phyloP scores from a whole-genome alignment of 2,113 vertebrate species.

The Gymnogyps californianus region DNA sequence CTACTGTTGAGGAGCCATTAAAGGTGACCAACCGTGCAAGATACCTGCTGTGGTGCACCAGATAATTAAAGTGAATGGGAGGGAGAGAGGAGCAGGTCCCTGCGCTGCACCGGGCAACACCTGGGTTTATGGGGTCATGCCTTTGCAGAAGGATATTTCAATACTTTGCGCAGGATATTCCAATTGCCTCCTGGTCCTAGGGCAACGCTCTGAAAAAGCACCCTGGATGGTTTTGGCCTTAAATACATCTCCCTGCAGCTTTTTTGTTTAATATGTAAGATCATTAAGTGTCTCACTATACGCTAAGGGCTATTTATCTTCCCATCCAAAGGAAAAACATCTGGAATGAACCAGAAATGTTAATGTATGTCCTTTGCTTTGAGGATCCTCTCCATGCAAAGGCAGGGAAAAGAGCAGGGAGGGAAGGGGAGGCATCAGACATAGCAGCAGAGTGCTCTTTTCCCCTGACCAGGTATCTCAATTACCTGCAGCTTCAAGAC shows the following conservation, averaged over 20 bases:
- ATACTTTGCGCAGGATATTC: background rate
- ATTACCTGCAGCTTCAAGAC: background rate
- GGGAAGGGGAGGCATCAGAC: background rate
- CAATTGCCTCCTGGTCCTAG: background rate
- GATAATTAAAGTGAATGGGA: slow-evolving; percentile 59
- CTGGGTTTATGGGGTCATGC: background rate
- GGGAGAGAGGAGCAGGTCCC: background rate
- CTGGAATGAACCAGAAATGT: background rate
- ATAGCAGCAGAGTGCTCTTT: background rate
- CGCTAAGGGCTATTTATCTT: background rate
- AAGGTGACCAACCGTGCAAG: slow-evolving; percentile 64
- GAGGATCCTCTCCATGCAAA: background rate
- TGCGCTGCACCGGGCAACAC: background rate
- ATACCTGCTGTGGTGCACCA: slow-evolving; percentile 66
- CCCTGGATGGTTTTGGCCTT: background rate
- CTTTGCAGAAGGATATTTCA: background rate
- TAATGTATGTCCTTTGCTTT: background rate
- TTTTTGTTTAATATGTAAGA: background rate
- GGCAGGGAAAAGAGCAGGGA: background rate
- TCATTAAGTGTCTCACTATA: background rate
- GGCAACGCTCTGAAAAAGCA: background rate
- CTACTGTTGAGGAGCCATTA: slow-evolving; percentile 69
- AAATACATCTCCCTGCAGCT: background rate
- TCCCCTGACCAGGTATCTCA: background rate
- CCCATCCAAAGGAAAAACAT: background rate